phyloP scores from a whole-genome alignment of 2,797 vertebrate genomes.

The Holocentrus rufus region DNA sequence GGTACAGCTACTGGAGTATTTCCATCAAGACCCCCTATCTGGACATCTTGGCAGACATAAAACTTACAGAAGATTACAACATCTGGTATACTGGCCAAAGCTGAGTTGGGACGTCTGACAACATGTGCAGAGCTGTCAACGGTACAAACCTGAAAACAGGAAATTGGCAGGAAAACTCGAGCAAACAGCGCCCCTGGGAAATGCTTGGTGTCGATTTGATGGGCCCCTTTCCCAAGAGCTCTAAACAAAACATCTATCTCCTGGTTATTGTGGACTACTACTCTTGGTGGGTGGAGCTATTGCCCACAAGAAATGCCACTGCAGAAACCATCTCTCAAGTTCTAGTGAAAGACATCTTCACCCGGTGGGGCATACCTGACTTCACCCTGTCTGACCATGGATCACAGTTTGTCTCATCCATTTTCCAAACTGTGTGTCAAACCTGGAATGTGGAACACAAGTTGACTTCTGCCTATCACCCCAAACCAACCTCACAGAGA shows the following conservation, averaged over 20 bases:
- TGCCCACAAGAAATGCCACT: not conserved
- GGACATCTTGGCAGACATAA: not conserved
- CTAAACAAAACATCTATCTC: not conserved
- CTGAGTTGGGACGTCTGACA: not conserved
- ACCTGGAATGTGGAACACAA: not conserved
- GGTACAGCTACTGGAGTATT: no score
- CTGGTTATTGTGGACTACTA: not conserved
- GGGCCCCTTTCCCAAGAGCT: not conserved
- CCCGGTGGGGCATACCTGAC: not conserved
- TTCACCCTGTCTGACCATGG: conserved; percentile 8
- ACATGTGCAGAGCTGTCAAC: not conserved
- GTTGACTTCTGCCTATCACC: not conserved
- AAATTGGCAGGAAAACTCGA: not conserved
- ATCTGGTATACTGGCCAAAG: not conserved
- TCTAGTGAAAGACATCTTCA: not conserved
- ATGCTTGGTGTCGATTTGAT: not conserved
- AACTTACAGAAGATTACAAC: not conserved
- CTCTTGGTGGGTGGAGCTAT: not conserved
- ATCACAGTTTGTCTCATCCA: not conserved
- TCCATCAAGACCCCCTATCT: no score
- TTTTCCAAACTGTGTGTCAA: not conserved
- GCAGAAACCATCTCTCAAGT: not conserved
- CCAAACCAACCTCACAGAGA: conserved; percentile 7
- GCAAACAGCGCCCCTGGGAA: not conserved
- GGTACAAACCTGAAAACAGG: not conserved